Evolutionary conservation across 37 sponge, comb jelly and placozoan species (phyloP).

Genomic region (Geodia barretti): DNA sequence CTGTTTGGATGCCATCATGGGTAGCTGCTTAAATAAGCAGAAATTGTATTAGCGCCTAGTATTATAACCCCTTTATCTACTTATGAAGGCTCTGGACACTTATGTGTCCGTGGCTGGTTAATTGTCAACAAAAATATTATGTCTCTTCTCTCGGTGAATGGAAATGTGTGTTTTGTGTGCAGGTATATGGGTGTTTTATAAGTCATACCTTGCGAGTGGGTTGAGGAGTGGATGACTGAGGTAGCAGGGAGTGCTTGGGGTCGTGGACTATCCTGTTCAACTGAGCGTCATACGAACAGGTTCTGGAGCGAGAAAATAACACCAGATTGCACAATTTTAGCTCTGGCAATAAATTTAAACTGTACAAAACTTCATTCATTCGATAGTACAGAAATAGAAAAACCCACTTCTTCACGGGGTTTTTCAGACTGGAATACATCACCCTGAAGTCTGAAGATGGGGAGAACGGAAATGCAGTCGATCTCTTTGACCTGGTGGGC

Average conservation of each 20-base stretch:
- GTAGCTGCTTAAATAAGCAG: too few species aligned
- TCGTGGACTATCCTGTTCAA: background rate
- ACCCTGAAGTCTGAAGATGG: background rate
- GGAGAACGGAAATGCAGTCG: background rate
- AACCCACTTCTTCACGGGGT: background rate
- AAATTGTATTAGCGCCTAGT: too few species aligned
- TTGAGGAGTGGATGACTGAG: background rate
- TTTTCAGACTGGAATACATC: background rate
- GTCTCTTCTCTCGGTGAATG: too few species aligned
- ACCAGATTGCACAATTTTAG: too few species aligned
- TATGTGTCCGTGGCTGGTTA: too few species aligned
- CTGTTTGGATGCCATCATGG: too few species aligned
- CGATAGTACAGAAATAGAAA: background rate
- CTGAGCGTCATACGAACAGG: constrained; percentile 22
- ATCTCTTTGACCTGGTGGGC: background rate
- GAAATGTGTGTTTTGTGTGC: too few species aligned
- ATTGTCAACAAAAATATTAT: too few species aligned
- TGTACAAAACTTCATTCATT: background rate
- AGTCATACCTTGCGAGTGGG: background rate
- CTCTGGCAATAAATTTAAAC: too few species aligned
- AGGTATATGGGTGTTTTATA: too few species aligned
- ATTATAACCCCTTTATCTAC: too few species aligned
- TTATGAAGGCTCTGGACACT: too few species aligned
- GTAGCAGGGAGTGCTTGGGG: background rate
- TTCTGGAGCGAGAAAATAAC: constrained; percentile 11